phyloP scores from a whole-genome alignment of 1,140 invertebrate genomes.

The Popillia japonica region DNA sequence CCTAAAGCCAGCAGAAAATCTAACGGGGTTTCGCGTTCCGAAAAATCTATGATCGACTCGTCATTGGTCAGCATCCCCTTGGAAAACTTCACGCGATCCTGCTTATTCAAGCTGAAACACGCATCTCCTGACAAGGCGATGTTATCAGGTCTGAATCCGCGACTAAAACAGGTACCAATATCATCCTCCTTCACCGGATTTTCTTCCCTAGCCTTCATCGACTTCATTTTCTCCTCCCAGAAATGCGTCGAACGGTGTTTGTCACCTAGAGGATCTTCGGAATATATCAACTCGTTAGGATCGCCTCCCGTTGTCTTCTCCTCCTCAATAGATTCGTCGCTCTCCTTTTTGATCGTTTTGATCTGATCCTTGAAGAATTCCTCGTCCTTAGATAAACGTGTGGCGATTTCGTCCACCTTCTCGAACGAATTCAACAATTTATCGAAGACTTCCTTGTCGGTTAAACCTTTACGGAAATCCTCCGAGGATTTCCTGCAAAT shows the following conservation, averaged over 20 bases:
- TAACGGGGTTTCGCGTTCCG: slow-evolving; percentile 48
- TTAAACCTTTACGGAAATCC: slow-evolving; percentile 38
- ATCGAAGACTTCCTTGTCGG: slow-evolving; percentile 50
- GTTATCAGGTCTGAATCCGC: slow-evolving; percentile 52
- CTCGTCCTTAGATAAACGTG: slow-evolving; percentile 48
- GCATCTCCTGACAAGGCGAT: slow-evolving; percentile 47
- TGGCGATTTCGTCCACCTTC: slow-evolving; percentile 48
- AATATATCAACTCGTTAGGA: slow-evolving; percentile 22
- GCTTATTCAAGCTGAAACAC: slow-evolving; percentile 46
- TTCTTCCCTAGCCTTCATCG: slow-evolving; percentile 25
- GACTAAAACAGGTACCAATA: slow-evolving; percentile 48
- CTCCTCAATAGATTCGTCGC: slow-evolving; percentile 17
- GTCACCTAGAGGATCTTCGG: not conserved
- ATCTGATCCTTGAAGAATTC: slow-evolving; percentile 43
- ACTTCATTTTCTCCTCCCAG: slow-evolving; percentile 37
- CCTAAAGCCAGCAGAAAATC: slow-evolving; percentile 49
- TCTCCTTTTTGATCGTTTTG: slow-evolving; percentile 19
- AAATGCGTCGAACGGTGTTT: slow-evolving; percentile 26
- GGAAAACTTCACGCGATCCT: slow-evolving; percentile 32
- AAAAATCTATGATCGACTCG: slow-evolving; percentile 48
- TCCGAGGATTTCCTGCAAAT: slow-evolving; percentile 19
- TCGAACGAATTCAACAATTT: slow-evolving; percentile 50
- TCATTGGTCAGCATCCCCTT: slow-evolving; percentile 39
- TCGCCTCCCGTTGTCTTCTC: not conserved
- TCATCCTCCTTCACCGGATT: slow-evolving; percentile 44